Conservation (phyloP, 2,888 invertebrate genomes). For the Euzophera pinguis region DNA sequence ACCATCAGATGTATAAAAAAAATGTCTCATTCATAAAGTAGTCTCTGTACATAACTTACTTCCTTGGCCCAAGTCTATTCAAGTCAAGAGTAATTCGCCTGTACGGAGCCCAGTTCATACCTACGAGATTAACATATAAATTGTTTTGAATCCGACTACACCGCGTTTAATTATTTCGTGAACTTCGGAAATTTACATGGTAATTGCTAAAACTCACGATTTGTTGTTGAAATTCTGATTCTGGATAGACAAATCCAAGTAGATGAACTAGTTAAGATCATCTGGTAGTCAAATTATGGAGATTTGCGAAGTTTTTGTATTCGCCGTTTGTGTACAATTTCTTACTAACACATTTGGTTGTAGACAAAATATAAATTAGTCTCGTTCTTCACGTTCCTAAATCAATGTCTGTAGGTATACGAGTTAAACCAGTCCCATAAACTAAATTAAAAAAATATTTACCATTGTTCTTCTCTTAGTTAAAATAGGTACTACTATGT, state of each 20-base stretch:
- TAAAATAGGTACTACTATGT: too few species aligned
- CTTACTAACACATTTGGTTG: too few species aligned
- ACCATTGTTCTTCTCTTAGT: too few species aligned
- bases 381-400: too few species aligned
- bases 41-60: background rate
- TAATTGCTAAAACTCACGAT: constrained; percentile 79
- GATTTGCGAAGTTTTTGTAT: constrained; percentile 17
- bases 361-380: too few species aligned
- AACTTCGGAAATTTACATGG: constrained; percentile 78
- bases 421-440: too few species aligned
- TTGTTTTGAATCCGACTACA: constrained; percentile 77
- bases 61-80: background rate
- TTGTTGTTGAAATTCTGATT: constrained; percentile 73
- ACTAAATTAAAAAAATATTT: too few species aligned
- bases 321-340: background rate
- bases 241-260: constrained; percentile 64
- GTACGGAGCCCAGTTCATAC: constrained; percentile 55
- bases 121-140: constrained; percentile 76
- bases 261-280: constrained; percentile 55
- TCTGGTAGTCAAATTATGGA: constrained; percentile 51
- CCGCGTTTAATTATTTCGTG: constrained; percentile 76
- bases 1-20: too few species aligned
- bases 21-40: too few species aligned
- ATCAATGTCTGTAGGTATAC: too few species aligned
- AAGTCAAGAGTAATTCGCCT: constrained; percentile 31